Evolutionary conservation across 2,888 invertebrate species (phyloP).

Genomic region (Luperina testacea): DNA sequence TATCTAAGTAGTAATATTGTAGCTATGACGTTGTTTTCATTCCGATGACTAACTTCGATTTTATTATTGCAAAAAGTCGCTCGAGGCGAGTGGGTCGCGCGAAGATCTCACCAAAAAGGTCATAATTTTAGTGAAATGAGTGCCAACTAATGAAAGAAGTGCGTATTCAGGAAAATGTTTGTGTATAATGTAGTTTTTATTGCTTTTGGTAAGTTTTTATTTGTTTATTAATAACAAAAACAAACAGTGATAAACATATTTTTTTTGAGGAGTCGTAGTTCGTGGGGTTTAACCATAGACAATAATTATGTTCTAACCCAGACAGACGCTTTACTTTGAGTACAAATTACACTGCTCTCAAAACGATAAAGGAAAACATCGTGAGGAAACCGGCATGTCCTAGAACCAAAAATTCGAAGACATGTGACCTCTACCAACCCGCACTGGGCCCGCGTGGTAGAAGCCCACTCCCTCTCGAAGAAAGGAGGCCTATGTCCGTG

Average conservation of each 20-base stretch:
- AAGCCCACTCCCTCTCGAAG: background rate
- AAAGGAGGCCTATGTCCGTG: no score
- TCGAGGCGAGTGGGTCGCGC: background rate
- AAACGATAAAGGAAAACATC: no score
- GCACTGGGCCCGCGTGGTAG: background rate
- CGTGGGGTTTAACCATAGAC: no score
- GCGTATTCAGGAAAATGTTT: constrained; percentile 9
- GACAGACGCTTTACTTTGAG: no score
- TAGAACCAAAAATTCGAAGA: background rate
- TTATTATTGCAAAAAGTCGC: background rate
- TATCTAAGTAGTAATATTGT: background rate
- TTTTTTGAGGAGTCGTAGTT: no score
- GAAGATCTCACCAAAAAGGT: background rate
- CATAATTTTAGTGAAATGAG: background rate
- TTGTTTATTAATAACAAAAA: background rate
- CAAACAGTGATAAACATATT: no score
- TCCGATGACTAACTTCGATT: background rate
- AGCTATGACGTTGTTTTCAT: background rate
- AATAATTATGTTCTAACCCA: no score
- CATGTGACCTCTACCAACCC: background rate
- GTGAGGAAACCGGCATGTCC: background rate
- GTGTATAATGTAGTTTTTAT: constrained; percentile 20
- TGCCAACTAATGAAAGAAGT: background rate
- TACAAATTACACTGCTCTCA: no score
- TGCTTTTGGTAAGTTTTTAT: constrained; percentile 12